These are phyloP conservation scores for Zaprionus obscuricornis DNA, from an alignment of 2,888 invertebrate species.

Conservation along the genomic window DNA sequence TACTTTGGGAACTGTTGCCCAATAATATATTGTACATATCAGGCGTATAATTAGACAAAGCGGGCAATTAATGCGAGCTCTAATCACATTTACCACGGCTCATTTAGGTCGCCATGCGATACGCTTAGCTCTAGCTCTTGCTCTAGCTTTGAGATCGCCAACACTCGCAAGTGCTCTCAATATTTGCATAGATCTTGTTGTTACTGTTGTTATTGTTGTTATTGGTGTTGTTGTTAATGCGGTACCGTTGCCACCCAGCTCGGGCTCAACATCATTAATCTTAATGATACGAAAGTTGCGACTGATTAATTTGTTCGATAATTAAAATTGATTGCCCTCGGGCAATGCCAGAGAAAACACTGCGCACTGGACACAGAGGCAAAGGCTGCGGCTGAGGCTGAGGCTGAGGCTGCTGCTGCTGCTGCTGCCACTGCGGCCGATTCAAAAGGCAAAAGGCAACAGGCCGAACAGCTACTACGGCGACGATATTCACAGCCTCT, in stretches of 20 bases:
- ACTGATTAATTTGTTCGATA: slow-evolving; percentile 77
- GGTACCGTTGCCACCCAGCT: slow-evolving; percentile 65
- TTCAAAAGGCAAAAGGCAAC: too few species aligned
- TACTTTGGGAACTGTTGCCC: slow-evolving; percentile 31
- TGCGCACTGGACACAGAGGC: slow-evolving; percentile 22
- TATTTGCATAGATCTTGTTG: slow-evolving; percentile 44
- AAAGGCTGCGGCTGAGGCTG: too few species aligned
- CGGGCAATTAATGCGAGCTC: slow-evolving; percentile 65
- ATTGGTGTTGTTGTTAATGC: slow-evolving; percentile 26
- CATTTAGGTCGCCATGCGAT: slow-evolving; percentile 67
- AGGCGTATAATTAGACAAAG: slow-evolving; percentile 65
- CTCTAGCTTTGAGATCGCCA: slow-evolving; percentile 4
- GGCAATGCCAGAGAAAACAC: slow-evolving; percentile 44
- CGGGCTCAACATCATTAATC: slow-evolving; percentile 70
- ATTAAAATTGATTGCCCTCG: slow-evolving; percentile 74
- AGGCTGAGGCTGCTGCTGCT: too few species aligned
- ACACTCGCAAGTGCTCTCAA: slow-evolving; percentile 35
- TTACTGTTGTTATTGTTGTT: slow-evolving; percentile 8
- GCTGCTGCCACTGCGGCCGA: too few species aligned
- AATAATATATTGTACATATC: slow-evolving; percentile 24
- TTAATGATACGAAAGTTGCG: slow-evolving; percentile 77
- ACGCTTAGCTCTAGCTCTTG: slow-evolving; percentile 36
- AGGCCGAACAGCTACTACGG: not conserved
- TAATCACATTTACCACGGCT: slow-evolving; percentile 74
- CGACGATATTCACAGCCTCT: slow-evolving; percentile 55